phyloP scores from a whole-genome alignment of 1,140 invertebrate species.

The Drosophila littoralis region DNA sequence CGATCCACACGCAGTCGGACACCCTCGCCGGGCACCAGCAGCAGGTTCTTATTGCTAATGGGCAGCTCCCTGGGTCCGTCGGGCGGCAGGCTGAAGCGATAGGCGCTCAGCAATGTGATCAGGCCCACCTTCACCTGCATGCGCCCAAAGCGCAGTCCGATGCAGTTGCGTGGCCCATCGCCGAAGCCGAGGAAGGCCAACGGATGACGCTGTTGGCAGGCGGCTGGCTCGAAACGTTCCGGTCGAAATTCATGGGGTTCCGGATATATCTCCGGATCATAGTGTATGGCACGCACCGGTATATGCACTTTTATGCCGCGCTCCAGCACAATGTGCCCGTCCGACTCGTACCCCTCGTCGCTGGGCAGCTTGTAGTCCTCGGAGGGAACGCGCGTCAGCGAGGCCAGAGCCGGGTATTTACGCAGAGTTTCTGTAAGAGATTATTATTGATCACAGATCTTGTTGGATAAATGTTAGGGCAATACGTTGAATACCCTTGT shows the following conservation, averaged over 20 bases:
- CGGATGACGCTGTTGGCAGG: conserved; percentile 25
- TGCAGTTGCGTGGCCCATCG: conserved; percentile 88
- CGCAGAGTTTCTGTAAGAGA: conserved; percentile 85
- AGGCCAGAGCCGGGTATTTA: conserved; percentile 85
- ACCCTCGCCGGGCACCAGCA: conserved; percentile 69
- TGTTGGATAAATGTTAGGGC: too few species aligned
- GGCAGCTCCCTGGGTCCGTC: conserved; percentile 42
- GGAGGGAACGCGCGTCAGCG: conserved; percentile 84
- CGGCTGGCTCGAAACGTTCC: conserved; percentile 36
- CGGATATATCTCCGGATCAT: conserved; percentile 48
- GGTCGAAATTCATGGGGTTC: conserved; percentile 41
- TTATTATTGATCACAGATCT: background rate
- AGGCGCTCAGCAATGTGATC: conserved; percentile 58
- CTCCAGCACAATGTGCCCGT: conserved; percentile 70
- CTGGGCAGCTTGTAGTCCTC: conserved; percentile 84
- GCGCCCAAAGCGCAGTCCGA: conserved; percentile 84
- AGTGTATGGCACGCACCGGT: conserved; percentile 56
- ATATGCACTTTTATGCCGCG: conserved; percentile 83
- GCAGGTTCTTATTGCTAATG: conserved; percentile 72
- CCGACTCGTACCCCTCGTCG: conserved; percentile 28
- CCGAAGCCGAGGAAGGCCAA: conserved; percentile 88
- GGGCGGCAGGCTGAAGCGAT: conserved; percentile 59
- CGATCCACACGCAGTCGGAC: conserved; percentile 44
- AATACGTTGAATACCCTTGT: too few species aligned
- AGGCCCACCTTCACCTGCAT: conserved; percentile 69